These are phyloP conservation scores for Ianthella basta DNA, from an alignment of 37 sponge, comb jelly and placozoan species.

Conservation along the genomic window DNA sequence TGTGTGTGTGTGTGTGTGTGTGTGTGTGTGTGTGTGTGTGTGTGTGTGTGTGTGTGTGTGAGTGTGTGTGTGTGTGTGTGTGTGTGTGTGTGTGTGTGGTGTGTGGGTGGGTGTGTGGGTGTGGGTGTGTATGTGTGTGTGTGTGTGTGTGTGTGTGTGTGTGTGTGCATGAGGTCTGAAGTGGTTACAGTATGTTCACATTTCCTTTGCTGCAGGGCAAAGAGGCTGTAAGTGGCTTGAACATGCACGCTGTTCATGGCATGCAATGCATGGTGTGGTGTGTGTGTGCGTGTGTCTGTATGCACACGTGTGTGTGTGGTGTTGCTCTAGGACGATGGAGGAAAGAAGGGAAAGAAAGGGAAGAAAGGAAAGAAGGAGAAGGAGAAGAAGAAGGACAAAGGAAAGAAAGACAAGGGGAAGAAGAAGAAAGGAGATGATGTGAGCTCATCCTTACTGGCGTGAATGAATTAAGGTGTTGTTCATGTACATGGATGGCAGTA, in stretches of 20 bases:
- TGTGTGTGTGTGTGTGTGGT: background rate
- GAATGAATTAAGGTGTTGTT: background rate
- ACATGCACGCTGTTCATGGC: background rate
- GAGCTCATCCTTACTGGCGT: background rate
- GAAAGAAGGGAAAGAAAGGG: slow-evolving; percentile 73
- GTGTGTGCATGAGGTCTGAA: background rate
- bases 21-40: no score
- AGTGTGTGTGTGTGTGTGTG: no score
- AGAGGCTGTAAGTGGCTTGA: slow-evolving; percentile 7
- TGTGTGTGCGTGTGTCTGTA: background rate
- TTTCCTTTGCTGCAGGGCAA: background rate
- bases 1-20: no score
- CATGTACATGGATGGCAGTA: background rate
- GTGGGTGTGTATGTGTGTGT: background rate
- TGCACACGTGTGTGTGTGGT: background rate
- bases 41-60: no score
- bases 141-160: slow-evolving; percentile 12
- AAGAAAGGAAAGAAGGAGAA: slow-evolving; percentile 86
- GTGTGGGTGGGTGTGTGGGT: background rate
- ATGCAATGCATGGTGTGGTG: background rate
- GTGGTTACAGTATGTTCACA: background rate
- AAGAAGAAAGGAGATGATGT: slow-evolving; percentile 82
- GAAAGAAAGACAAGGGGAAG: slow-evolving; percentile 73
- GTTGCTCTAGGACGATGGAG: slow-evolving; percentile 31
- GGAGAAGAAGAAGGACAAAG: slow-evolving; percentile 73